Evolutionary conservation across 2,113 vertebrate genomes (phyloP).

Genomic region (Zosterops pallidus): DNA sequence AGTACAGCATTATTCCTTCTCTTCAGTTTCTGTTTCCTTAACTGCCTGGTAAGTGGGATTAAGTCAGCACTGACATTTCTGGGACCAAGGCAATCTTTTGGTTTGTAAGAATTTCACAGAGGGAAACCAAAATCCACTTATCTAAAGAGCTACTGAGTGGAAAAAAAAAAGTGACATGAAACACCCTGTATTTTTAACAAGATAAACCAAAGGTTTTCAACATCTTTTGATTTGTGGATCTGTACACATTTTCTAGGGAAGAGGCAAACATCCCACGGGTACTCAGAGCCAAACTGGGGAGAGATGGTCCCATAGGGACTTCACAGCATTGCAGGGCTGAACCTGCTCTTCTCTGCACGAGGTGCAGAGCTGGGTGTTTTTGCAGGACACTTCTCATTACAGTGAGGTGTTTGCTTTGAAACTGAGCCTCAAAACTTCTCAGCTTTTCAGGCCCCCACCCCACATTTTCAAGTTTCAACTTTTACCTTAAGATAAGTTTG

Average conservation of each 20-base stretch:
- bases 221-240: neutral
- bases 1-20: neutral
- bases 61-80: neutral
- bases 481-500: neutral
- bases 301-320: neutral
- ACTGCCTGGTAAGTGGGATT: neutral
- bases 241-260: neutral
- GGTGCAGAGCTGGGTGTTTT: neutral
- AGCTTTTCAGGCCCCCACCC: neutral
- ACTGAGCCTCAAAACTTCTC: neutral
- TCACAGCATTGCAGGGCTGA: neutral
- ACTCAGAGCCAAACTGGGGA: neutral
- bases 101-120: slow-evolving; percentile 9
- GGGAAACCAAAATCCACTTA: neutral
- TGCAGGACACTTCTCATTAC: neutral
- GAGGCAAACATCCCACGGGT: neutral
- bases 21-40: neutral
- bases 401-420: slow-evolving; percentile 17
- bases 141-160: neutral
- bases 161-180: neutral
- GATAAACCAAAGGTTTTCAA: neutral
- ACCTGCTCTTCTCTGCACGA: neutral
- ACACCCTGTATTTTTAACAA: neutral
- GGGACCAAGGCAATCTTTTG: neutral
- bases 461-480: neutral